These are phyloP conservation scores for Scophthalmus maximus DNA, from an alignment of 2,113 vertebrate genomes.

Conservation along the genomic window DNA sequence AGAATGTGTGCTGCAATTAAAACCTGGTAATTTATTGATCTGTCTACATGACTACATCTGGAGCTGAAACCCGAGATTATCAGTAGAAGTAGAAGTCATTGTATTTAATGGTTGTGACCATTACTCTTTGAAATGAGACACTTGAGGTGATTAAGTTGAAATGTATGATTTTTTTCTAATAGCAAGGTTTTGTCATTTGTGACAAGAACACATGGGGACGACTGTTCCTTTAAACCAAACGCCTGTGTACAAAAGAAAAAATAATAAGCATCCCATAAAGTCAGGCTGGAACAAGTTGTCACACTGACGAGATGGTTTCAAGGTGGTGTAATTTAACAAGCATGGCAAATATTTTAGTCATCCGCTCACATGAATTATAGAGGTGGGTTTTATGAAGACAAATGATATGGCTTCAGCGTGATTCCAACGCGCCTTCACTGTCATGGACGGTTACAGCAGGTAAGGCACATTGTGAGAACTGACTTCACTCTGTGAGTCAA, in stretches of 20 bases:
- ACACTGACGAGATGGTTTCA: not conserved
- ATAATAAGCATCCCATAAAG: slow-evolving; percentile 24
- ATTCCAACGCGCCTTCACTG: not conserved
- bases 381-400: not conserved
- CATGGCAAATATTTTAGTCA: too few species aligned
- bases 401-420: not conserved
- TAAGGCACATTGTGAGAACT: not conserved
- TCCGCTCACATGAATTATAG: too few species aligned
- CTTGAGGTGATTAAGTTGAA: not conserved
- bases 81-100: not conserved
- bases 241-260: not conserved
- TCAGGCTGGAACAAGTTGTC: slow-evolving; percentile 36
- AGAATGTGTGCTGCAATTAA: not conserved
- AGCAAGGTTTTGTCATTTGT: not conserved
- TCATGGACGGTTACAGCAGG: not conserved
- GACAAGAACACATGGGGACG: not conserved
- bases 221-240: slow-evolving; percentile 5
- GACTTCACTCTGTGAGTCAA: slow-evolving; percentile 27
- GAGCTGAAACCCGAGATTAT: not conserved
- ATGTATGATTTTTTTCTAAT: not conserved
- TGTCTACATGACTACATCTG: not conserved
- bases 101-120: too few species aligned
- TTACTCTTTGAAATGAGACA: not conserved
- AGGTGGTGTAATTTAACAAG: too few species aligned
- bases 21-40: not conserved